Evolutionary conservation across 1,140 invertebrate species (phyloP).

Genomic region (Hylyphantes graminicola): DNA sequence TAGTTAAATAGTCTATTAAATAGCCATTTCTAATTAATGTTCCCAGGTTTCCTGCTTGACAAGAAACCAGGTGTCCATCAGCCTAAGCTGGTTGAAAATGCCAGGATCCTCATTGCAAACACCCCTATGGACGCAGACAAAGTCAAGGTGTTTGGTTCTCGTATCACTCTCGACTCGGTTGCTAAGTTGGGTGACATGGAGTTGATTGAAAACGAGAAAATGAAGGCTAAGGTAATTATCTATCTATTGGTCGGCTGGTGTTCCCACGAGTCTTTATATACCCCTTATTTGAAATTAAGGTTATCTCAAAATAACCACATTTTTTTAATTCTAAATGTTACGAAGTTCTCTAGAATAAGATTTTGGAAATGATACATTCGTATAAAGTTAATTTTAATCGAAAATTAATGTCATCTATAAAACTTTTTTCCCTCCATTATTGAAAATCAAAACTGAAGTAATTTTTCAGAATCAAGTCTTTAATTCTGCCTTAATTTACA

Average conservation of each 20-base stretch:
- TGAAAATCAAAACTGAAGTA: no score
- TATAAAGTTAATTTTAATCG: no score
- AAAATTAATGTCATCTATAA: no score
- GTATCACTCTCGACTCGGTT: constrained; percentile 96
- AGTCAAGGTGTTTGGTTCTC: constrained; percentile 99
- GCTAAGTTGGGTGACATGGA: constrained; percentile 99
- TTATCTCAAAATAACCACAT: neutral
- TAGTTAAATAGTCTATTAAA: no score
- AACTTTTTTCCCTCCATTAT: no score
- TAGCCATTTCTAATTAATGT: neutral
- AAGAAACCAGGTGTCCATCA: constrained; percentile 95
- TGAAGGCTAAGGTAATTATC: constrained; percentile 90
- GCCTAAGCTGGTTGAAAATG: constrained; percentile 90
- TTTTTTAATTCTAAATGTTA: neutral
- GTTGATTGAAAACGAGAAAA: constrained; percentile 98
- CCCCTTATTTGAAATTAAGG: no score
- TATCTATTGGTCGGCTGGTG: no score
- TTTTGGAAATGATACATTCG: no score
- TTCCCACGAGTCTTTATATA: neutral
- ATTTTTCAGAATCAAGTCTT: no score
- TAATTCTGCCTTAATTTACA: no score
- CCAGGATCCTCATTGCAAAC: constrained; percentile 98
- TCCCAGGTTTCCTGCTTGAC: constrained; percentile 89
- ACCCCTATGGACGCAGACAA: constrained; percentile 99
- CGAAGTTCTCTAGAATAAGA: neutral